Evolutionary conservation across 1,140 invertebrate species (phyloP), one percentile per base, ranked within the genome.

Genomic region (Drosophila bocki): DNA sequence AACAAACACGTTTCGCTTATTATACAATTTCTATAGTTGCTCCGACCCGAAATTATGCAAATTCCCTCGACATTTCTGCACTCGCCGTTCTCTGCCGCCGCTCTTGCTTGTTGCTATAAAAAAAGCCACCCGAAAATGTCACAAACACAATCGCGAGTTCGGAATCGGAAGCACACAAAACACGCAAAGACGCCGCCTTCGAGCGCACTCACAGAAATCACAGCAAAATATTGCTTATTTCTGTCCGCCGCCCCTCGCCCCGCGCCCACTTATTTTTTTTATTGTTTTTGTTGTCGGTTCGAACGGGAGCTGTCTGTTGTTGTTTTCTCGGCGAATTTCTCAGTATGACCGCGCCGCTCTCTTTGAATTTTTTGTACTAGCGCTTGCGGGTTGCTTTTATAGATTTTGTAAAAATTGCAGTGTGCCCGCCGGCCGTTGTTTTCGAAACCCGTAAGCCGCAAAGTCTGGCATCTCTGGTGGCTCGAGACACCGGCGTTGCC

Each of bases 21-120:
- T 84, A 85, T 59, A 85, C 82, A 86, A 85, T 80, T 82, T 63
- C 56, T 54, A 56, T 56, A 29, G 71, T 39, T 51, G 39, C 12
- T 33, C 32, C 47, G 57, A 47, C 50, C 35, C 56, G 45, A 70
- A 71, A 78, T 78, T 78, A 78, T 78, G 75, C 75, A 78, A 78
- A 78, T 78, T 60, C n/a, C 58, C 15, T 13, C 50, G 53, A 39
- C 75, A 39, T 57, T 60, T 70, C 50, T 69, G 64, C 54, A 51
- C 54, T 59, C 48, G 62, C 9, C 12, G 60, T 42, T 65, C 54
- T 32, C 39, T 8, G 68, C 47, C 56, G 50, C 12, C 17, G 19
- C 59, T 17, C 3, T 39, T 15, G 68, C 47, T 60, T 37, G 42
- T 63, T 39, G 39, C 41, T 75, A 63, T 62, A 53, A 51, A 70